Evolutionary conservation across 2,113 vertebrate genomes (phyloP).

Genomic region (Candoia aspera): DNA sequence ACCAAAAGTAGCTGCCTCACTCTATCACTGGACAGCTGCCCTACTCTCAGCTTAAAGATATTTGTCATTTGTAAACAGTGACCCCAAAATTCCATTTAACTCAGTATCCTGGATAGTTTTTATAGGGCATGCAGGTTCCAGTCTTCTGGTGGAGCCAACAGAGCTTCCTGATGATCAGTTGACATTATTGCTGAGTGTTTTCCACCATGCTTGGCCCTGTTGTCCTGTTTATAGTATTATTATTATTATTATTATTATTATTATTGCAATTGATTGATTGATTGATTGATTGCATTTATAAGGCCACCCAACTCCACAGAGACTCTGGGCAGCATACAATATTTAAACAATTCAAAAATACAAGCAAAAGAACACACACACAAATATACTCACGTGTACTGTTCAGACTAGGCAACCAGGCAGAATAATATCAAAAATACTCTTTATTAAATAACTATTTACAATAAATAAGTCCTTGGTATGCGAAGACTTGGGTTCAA

Average conservation of each 20-base stretch:
- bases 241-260: too few species aligned
- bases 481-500: too few species aligned
- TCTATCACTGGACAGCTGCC: background rate
- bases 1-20: background rate
- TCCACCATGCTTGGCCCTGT: background rate
- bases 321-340: background rate
- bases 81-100: background rate
- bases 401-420: too few species aligned
- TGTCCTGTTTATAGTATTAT: too few species aligned
- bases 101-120: background rate
- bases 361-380: too few species aligned
- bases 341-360: background rate
- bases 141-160: background rate
- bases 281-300: background rate
- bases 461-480: too few species aligned
- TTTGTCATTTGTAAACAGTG: background rate
- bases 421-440: too few species aligned
- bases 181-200: background rate
- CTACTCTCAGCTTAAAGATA: background rate
- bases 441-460: too few species aligned
- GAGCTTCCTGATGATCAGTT: background rate
- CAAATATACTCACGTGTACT: too few species aligned
- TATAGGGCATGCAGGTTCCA: background rate
- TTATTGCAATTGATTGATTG: too few species aligned
- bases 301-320: background rate